Conservation (phyloP, 1,140 invertebrate genomes). For the Stegodyphus dumicola region DNA sequence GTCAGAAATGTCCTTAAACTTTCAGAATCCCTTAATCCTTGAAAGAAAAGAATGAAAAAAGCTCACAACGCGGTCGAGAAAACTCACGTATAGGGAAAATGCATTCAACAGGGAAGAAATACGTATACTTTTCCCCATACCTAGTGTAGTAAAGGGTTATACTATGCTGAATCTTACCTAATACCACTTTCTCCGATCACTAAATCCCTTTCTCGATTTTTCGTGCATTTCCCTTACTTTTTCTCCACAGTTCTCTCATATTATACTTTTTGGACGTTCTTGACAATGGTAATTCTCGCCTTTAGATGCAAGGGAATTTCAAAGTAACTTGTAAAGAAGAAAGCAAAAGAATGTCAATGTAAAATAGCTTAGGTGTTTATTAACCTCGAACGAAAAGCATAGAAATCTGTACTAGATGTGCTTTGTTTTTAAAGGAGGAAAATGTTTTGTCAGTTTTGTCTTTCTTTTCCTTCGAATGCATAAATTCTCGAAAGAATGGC, state of each 20-base stretch:
- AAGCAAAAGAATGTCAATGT: slow-evolving; percentile 33
- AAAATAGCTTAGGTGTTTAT: slow-evolving; percentile 40
- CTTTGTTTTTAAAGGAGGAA: slow-evolving; percentile 2
- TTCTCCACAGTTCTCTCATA: neutral
- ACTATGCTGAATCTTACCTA: slow-evolving; percentile 20
- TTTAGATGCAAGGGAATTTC: slow-evolving; percentile 35
- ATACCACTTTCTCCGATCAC: slow-evolving; percentile 19
- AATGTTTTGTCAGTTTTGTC: slow-evolving; percentile 19
- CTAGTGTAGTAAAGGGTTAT: slow-evolving; percentile 3
- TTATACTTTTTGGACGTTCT: neutral
- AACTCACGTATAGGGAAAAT: too few relatives aligned
- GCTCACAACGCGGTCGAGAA: neutral
- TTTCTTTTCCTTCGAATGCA: slow-evolving; percentile 30
- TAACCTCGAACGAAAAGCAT: slow-evolving; percentile 26
- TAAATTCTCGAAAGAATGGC: slow-evolving; percentile 30
- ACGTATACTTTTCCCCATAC: neutral
- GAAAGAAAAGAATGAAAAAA: slow-evolving; percentile 18
- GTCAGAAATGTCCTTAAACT: slow-evolving; percentile 45
- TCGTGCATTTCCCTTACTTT: slow-evolving; percentile 15
- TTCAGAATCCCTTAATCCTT: slow-evolving; percentile 30
- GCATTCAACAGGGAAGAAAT: neutral
- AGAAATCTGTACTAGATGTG: slow-evolving; percentile 5
- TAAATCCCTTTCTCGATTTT: slow-evolving; percentile 3
- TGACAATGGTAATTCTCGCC: slow-evolving; percentile 57
- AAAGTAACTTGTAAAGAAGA: slow-evolving; percentile 20